These are phyloP conservation scores for Macrophya alboannulata DNA, from an alignment of 2,888 invertebrate genomes.

Conservation along the genomic window DNA sequence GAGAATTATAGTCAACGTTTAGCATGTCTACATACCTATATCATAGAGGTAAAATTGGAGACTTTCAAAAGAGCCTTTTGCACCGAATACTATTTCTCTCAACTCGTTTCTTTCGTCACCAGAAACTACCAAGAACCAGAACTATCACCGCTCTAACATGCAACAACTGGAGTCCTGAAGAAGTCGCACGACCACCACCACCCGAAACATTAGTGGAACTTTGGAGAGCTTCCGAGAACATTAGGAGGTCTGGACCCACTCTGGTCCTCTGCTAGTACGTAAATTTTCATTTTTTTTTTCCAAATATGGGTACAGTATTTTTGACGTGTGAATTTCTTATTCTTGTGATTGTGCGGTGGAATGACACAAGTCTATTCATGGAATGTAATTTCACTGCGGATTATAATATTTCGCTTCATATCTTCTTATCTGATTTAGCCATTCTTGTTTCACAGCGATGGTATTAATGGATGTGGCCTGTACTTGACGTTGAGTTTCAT, in stretches of 20 bases:
- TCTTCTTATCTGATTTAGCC: neutral
- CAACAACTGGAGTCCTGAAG: conserved; percentile 73
- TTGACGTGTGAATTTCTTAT: neutral
- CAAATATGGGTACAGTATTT: neutral
- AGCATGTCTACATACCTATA: neutral
- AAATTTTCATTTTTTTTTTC: neutral
- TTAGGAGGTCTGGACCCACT: conserved; percentile 73
- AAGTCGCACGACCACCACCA: conserved; percentile 66
- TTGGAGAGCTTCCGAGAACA: conserved; percentile 75
- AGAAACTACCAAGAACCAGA: neutral
- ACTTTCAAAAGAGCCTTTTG: neutral
- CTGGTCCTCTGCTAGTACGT: conserved; percentile 79
- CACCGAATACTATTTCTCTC: neutral
- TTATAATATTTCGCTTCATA: neutral
- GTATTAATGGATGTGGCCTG: conserved; percentile 80
- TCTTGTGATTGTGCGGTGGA: neutral
- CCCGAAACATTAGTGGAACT: conserved; percentile 73
- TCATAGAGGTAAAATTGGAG: neutral
- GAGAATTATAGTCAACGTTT: neutral
- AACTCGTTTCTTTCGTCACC: neutral
- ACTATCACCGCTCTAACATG: conserved; percentile 66
- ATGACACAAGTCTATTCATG: neutral
- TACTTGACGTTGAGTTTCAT: conserved; percentile 80
- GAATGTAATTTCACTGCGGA: neutral
- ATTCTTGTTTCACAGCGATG: conserved; percentile 76